Evolutionary conservation across 2,888 invertebrate species (phyloP), one percentile per base, ranked within the genome.

Genomic region (Pseudeuparius sepicola): DNA sequence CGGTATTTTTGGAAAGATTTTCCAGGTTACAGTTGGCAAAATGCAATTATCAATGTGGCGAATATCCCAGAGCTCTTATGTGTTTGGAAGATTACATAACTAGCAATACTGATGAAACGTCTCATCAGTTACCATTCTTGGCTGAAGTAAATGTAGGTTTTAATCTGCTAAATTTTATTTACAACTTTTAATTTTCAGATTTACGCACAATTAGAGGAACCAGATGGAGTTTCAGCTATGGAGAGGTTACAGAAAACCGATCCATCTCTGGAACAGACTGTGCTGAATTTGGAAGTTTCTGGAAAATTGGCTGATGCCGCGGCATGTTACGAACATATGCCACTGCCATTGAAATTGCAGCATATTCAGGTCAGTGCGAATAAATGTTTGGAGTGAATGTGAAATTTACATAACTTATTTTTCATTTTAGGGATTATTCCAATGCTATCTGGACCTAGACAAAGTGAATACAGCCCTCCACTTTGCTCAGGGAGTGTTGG

Each of bases 171-270:
- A 20, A 20, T 20, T 20, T 6, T 20, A 20, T 20, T 20, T 20
- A 7, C n/a, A 20, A 7, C n/a, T 7, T 20, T 28, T 24, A 27
- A 37, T 28, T 47, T 50, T 18, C 40, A 87, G 66, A 78, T 94
- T 48, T 93, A 93, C 57, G 83, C 86, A 0, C 71, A 84, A 40
- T 59, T 96, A 41, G 84, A 89, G 57, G 93, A 96, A 57, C 78
- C 89, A 0, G 94, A 96, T 60, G 86, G 88, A 6, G 84, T 94
- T 1, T 77, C 83, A 43, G 93, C 81, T 5, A 76, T 84, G 5
- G 69, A 79, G 31, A 80, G 82, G 9, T 71, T 85, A 43, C 77
- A 87, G 52, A 70, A 78, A 36, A 72, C 73, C 0, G 78, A 82
- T 48, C 82, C 89, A 2, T 80, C 82, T 0, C 60, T 89, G 3